These are phyloP conservation scores for Drosophila vallismaia DNA, from an alignment of 2,888 invertebrate species.

Conservation along the genomic window DNA sequence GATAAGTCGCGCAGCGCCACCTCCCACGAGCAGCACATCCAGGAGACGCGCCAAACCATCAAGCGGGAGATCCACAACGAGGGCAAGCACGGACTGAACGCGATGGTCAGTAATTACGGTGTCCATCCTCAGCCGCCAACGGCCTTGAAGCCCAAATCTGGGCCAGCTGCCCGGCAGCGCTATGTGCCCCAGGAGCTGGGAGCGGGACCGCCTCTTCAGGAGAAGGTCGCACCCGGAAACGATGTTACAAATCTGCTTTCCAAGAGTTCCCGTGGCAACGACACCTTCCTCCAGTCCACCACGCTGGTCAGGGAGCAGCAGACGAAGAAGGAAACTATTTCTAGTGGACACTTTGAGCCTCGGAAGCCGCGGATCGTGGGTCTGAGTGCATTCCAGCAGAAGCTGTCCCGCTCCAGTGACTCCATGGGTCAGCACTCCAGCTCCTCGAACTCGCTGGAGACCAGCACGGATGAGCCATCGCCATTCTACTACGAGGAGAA, in stretches of 20 bases:
- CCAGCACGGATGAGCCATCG: conserved; percentile 80
- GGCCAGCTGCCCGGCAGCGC: conserved; percentile 85
- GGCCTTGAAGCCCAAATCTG: conserved; percentile 82
- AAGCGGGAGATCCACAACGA: conserved; percentile 84
- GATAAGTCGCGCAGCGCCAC: conserved; percentile 66
- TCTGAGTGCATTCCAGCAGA: conserved; percentile 85
- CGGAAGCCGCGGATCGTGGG: conserved; percentile 85
- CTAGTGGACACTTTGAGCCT: conserved; percentile 75
- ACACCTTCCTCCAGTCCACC: conserved; percentile 82
- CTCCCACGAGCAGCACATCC: conserved; percentile 75
- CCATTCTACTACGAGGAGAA: conserved; percentile 73
- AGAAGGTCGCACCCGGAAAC: conserved; percentile 26
- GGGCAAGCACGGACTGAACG: conserved; percentile 84
- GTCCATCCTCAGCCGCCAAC: conserved; percentile 56
- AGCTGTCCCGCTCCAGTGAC: conserved; percentile 84
- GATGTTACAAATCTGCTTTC: conserved; percentile 60
- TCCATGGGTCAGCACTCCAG: conserved; percentile 73
- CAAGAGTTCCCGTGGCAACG: conserved; percentile 67
- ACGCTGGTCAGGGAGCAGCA: conserved; percentile 78
- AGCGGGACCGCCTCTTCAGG: conserved; percentile 11
- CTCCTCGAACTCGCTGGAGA: conserved; percentile 69
- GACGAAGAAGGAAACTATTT: conserved; percentile 39
- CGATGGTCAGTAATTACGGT: conserved; percentile 75
- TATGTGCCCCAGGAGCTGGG: conserved; percentile 85
- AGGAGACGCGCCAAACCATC: conserved; percentile 82